Conservation (phyloP, 2,888 invertebrate genomes). For the Pteria penguin region DNA sequence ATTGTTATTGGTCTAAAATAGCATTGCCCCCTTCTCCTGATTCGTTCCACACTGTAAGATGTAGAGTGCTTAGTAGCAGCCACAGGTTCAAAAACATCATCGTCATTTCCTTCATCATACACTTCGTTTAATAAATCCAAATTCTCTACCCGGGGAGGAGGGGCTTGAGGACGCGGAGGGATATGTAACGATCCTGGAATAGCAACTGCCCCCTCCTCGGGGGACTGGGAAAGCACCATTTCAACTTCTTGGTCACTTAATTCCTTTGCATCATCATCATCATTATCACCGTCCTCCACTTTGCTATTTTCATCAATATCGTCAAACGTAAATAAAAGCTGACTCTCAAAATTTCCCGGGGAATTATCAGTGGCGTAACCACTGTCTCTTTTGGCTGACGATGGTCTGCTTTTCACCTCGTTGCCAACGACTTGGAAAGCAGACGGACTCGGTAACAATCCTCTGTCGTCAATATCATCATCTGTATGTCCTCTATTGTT, state of each 20-base stretch:
- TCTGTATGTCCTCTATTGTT: constrained; percentile 24
- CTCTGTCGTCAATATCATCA: constrained; percentile 9
- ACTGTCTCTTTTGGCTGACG: constrained; percentile 64
- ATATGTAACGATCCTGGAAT: constrained; percentile 5
- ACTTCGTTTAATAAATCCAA: constrained; percentile 11
- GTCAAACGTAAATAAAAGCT: constrained; percentile 64
- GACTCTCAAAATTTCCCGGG: constrained; percentile 57
- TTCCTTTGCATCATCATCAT: constrained; percentile 25
- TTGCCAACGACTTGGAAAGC: constrained; percentile 26
- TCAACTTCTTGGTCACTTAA: constrained; percentile 57
- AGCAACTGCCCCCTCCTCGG: background rate
- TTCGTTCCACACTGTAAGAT: background rate
- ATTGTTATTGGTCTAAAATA: constrained; percentile 55
- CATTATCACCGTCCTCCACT: background rate
- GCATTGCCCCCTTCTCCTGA: background rate
- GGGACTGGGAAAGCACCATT: constrained; percentile 44
- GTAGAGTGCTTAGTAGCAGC: background rate
- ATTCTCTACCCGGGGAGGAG: constrained; percentile 13
- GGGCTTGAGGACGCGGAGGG: constrained; percentile 36
- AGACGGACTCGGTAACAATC: too few species aligned
- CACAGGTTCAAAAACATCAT: constrained; percentile 7
- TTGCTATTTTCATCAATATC: constrained; percentile 13
- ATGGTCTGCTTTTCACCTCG: constrained; percentile 6
- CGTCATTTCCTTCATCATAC: background rate
- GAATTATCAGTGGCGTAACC: constrained; percentile 72